phyloP scores from a whole-genome alignment of 1,140 invertebrate species.

The Lepidurus arcticus region DNA sequence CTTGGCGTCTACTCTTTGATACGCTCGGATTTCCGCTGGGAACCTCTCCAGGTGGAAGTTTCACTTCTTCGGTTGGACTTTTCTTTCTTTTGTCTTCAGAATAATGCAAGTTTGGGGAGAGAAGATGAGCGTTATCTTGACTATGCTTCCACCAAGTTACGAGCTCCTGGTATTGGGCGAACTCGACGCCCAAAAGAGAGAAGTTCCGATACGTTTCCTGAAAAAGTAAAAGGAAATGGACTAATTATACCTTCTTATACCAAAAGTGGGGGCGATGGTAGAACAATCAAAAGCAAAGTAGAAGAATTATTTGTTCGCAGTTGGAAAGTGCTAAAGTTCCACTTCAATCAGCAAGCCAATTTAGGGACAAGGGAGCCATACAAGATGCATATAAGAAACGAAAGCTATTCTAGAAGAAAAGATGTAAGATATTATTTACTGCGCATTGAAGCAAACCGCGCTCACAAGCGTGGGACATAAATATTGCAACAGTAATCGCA shows the following conservation, averaged over 20 bases:
- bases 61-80: not conserved
- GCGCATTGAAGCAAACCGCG: too few relatives aligned
- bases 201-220: not conserved
- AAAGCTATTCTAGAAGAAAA: too few relatives aligned
- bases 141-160: not conserved
- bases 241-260: not conserved
- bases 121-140: not conserved
- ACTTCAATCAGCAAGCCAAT: too few relatives aligned
- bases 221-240: not conserved
- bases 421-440: too few relatives aligned
- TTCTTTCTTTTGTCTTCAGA: not conserved
- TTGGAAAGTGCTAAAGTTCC: too few relatives aligned
- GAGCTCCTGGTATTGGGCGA: not conserved
- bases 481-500: too few relatives aligned
- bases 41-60: not conserved
- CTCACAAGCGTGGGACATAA: too few relatives aligned
- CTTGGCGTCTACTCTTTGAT: not conserved
- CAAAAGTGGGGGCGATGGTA: not conserved
- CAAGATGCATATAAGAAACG: too few relatives aligned
- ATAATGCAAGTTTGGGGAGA: not conserved
- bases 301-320: too few relatives aligned
- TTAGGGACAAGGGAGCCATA: too few relatives aligned
- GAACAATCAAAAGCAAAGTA: too few relatives aligned
- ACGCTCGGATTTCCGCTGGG: not conserved
- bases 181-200: not conserved